phyloP scores from a whole-genome alignment of 2,888 invertebrate species.

The Idaea straminata region DNA sequence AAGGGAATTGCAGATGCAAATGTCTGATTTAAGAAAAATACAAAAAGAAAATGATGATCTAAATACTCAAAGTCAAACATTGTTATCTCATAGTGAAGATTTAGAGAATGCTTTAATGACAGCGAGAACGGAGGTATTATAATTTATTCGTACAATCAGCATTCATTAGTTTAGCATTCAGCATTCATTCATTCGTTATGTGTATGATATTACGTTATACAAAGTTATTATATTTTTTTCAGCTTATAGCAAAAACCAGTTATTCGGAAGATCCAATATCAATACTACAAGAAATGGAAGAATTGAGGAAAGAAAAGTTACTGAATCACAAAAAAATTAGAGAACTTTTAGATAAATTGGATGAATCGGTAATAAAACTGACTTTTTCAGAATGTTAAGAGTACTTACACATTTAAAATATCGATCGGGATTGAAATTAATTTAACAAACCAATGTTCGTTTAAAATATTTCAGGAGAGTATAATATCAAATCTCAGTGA shows the following conservation, averaged over 20 bases:
- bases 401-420: background rate
- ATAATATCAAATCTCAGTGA: constrained; percentile 49
- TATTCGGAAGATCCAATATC: constrained; percentile 30
- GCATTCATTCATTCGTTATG: background rate
- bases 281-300: constrained; percentile 51
- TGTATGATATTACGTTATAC: background rate
- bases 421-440: background rate
- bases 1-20: constrained; percentile 40
- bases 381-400: constrained; percentile 1
- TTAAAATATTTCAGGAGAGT: constrained; percentile 49
- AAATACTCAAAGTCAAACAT: constrained; percentile 41
- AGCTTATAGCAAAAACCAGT: constrained; percentile 35
- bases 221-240: constrained; percentile 15
- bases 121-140: constrained; percentile 53
- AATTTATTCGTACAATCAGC: background rate
- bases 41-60: constrained; percentile 50
- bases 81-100: constrained; percentile 48
- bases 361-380: constrained; percentile 49
- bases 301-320: constrained; percentile 55
- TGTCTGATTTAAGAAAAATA: constrained; percentile 37
- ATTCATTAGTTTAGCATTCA: background rate
- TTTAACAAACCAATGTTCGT: background rate
- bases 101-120: constrained; percentile 55
- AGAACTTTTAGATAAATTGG: constrained; percentile 52
- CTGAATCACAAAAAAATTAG: constrained; percentile 47